Evolutionary conservation across 2,888 invertebrate species (phyloP), one percentile per base, ranked within the genome.

Genomic region (Pimpla rufipes): DNA sequence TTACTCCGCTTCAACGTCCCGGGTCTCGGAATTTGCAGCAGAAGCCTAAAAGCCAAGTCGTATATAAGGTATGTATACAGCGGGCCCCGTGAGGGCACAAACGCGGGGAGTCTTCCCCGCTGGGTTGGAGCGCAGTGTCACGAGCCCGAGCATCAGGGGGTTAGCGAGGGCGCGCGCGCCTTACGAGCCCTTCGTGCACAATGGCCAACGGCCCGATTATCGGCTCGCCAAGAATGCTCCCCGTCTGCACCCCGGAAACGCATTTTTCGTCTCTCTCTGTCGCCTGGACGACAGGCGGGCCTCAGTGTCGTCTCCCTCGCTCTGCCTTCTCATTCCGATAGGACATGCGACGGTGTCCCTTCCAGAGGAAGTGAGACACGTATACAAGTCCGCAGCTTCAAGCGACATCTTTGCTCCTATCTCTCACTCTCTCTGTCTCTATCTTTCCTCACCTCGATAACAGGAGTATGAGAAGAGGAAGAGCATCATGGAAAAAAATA

Each of bases 141-240:
- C 76, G 45, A 67, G 37, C 18, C 85, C 77, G 78, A 74, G 66
- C 79, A 76, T n/a, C 16, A 66, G 77, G 77, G 76, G 68, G 71
- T 71, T 29, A 74, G 67, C 73, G 70, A 80, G 79, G 77, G 73
- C 83, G 85, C 73, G 73, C 70, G 83, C 29, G 29, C 29, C 76
- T 71, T 23, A 21, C 37, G 70, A 67, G 64, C 66, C 71, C 67
- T 73, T 55, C 73, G 68, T 67, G 77, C n/a, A 86, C 85, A 87
- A 87, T 82, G 82, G 73, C 78, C 80, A 62, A 83, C 79, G 73
- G 76, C 74, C 55, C 85, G 88, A 89, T 90, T 87, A 89, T 89
- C 85, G 86, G 80, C 83, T 79, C 76, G 84, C 75, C 84, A 78
- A 84, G 74, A 86, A 85, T 82, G 76, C 66, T 45, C 70, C 73